Percentiles rank a stretch among this genome's conserved stretches.
phyloP scores from a whole-genome alignment of 2,113 vertebrate species.

The Erythrocercus mccallii region DNA sequence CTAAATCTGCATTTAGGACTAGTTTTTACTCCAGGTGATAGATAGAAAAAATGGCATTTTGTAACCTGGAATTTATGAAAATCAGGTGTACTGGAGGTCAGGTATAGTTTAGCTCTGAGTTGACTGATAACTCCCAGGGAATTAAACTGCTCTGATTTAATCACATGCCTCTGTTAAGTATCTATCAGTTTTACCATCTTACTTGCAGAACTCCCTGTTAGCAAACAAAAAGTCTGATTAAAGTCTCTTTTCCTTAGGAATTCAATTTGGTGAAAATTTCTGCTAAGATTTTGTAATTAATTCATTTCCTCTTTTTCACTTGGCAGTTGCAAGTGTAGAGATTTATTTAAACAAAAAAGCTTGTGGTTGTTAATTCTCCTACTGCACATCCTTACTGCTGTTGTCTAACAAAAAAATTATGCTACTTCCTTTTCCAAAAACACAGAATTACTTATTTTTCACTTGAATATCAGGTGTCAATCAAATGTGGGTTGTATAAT shows the following conservation, averaged over 20 bases:
- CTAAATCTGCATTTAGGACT: neutral
- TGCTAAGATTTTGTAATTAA: neutral
- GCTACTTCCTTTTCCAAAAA: neutral
- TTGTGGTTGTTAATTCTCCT: neutral
- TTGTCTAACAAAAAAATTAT: neutral
- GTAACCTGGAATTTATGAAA: neutral
- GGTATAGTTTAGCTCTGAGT: neutral
- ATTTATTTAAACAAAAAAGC: neutral
- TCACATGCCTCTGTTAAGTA: neutral
- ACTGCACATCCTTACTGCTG: neutral
- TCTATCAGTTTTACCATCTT: neutral
- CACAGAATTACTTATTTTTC: constrained; percentile 2
- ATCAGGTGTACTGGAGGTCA: neutral
- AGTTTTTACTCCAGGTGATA: neutral
- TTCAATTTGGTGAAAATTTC: neutral
- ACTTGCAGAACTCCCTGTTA: neutral
- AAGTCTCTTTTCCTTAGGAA: neutral
- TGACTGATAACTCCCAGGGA: neutral
- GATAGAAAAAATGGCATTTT: neutral
- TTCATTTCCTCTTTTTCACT: neutral
- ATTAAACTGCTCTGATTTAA: neutral
- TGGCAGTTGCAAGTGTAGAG: neutral
- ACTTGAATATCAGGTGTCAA: constrained; percentile 29
- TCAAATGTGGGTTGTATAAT: neutral
- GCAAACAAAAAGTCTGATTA: neutral